Evolutionary conservation across 2,888 invertebrate genomes (phyloP).

Genomic region (Odontomyia ornata): DNA sequence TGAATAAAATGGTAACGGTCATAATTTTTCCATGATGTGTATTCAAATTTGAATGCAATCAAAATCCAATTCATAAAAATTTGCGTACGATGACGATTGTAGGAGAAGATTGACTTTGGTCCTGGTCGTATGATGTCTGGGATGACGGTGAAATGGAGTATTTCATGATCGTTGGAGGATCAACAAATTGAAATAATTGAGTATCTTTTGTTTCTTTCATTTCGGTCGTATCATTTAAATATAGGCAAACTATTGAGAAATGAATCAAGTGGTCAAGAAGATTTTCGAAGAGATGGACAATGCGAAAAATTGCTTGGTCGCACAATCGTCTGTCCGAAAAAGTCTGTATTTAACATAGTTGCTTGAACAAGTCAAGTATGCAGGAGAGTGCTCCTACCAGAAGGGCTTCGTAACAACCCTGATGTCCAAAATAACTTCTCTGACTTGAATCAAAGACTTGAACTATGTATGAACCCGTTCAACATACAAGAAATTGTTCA

Average conservation of each 20-base stretch:
- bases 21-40: not conserved
- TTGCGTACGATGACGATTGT: slow-evolving; percentile 22
- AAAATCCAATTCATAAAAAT: slow-evolving; percentile 43
- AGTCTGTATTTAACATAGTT: too few species aligned
- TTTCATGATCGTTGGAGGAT: not conserved
- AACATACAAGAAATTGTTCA: too few species aligned
- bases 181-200: slow-evolving; percentile 6
- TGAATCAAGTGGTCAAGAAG: too few species aligned
- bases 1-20: slow-evolving; percentile 35
- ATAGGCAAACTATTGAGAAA: not conserved
- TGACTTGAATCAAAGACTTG: too few species aligned
- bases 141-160: not conserved
- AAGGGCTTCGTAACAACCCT: too few species aligned
- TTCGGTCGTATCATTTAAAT: not conserved
- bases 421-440: too few species aligned
- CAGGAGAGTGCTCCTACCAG: too few species aligned
- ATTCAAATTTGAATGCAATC: slow-evolving; percentile 39
- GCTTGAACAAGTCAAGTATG: too few species aligned
- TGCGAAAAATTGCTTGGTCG: too few species aligned
- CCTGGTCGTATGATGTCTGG: not conserved
- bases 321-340: too few species aligned
- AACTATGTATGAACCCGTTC: too few species aligned
- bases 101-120: slow-evolving; percentile 7
- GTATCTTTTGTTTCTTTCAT: not conserved
- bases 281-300: too few species aligned